phyloP scores from a whole-genome alignment of 2,888 invertebrate species.

The Dolichopus griseipennis region DNA sequence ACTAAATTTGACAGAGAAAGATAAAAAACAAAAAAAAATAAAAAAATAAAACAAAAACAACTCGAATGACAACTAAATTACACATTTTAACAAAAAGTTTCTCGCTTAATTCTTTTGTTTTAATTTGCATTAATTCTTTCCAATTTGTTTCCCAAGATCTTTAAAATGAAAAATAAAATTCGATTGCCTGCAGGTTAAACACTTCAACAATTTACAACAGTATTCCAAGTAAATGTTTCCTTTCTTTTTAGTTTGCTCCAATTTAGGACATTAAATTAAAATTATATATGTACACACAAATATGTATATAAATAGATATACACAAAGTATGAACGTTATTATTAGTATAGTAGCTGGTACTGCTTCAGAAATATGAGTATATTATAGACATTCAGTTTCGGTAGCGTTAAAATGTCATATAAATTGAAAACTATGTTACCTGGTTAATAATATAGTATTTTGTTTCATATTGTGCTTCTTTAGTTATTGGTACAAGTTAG shows the following conservation, averaged over 20 bases:
- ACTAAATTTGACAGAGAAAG: too few relatives aligned
- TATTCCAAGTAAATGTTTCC: not conserved
- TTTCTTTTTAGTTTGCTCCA: not conserved
- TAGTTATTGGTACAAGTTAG: not conserved
- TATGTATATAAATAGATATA: too few relatives aligned
- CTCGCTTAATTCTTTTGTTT: not conserved
- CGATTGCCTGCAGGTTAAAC: not conserved
- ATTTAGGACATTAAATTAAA: too few relatives aligned
- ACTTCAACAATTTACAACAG: not conserved
- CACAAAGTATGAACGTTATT: too few relatives aligned
- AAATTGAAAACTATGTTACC: not conserved
- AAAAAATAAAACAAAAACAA: too few relatives aligned
- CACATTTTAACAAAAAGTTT: not conserved
- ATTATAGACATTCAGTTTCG: not conserved
- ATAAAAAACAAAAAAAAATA: too few relatives aligned
- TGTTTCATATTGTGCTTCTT: not conserved
- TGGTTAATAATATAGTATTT: not conserved
- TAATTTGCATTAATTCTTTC: not conserved
- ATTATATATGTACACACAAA: too few relatives aligned
- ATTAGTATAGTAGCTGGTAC: too few relatives aligned
- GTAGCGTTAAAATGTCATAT: not conserved
- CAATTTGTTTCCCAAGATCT: too few relatives aligned
- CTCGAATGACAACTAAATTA: not conserved
- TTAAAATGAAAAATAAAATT: too few relatives aligned
- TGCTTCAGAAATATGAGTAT: not conserved